Evolutionary conservation across 2,888 invertebrate genomes (phyloP), one percentile per base, ranked within the genome.

Genomic region (Tetragonula carbonaria): DNA sequence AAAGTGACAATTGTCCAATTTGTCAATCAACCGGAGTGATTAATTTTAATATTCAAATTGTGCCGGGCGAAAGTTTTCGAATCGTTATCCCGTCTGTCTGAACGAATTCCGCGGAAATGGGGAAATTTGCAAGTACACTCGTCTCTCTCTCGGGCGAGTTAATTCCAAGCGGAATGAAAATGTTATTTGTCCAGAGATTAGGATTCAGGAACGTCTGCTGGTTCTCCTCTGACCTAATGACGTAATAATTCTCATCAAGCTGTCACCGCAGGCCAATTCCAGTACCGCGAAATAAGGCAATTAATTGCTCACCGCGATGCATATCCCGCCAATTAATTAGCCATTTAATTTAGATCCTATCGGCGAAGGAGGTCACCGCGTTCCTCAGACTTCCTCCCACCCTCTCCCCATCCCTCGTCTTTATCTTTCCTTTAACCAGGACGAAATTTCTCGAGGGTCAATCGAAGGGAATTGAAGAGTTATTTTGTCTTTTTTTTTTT

Each of bases 301-400:
- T 90, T 91, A 90, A 88, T 91, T 82, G 87, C 74, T 74, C 82
- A 68, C 78, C 85, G 76, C 82, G 82, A 84, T 79, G 83, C 81
- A 75, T 85, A 80, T 65, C 84, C 86, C 88, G 80, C 82, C 88
- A 92, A 93, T 93, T 93, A 93, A 93, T 93, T 93, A 93, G 89
- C 87, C 89, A 90, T 92, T 92, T 91, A 92, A 93, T 92, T 92
- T 91, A 91, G 92, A 93, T 93, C 88, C 89, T 88, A 92, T 92
- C 92, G 73, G 63, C 45, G 80, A 73, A 82, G 81, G 81, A 84
- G 84, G 78, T 84, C 82, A 81, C 57, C 75, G 71, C 59, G 65
- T 73, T 67, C 67, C 62, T 67, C 45, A 65, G 45, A 45, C 1
- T 45, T 8, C 45, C 28, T 57, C 68, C 33, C 78, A 50, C 72